phyloP scores from a whole-genome alignment of 1,140 invertebrate genomes.

The Polypedilum vanderplanki region DNA sequence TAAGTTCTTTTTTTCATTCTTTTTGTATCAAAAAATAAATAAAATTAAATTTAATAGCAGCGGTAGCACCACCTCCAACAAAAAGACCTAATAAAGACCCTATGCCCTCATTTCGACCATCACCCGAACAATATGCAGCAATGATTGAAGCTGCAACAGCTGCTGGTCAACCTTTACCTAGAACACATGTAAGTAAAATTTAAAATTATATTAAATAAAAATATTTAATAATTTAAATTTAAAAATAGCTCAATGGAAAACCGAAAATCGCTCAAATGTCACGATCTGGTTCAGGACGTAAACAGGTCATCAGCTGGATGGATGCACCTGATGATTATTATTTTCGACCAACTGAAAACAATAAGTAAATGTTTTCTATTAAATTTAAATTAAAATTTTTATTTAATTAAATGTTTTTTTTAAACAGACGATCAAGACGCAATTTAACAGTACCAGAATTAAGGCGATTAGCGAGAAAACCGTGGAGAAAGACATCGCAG shows the following conservation, averaged over 20 bases:
- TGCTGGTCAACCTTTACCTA: slow-evolving; percentile 54
- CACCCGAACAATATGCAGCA: slow-evolving; percentile 57
- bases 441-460: slow-evolving; percentile 72
- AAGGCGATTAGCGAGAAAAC: slow-evolving; percentile 80
- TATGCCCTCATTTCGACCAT: slow-evolving; percentile 57
- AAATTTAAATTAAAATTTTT: neutral
- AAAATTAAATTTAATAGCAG: slow-evolving; percentile 33
- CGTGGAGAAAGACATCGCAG: slow-evolving; percentile 64
- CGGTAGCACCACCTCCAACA: slow-evolving; percentile 50
- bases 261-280: slow-evolving; percentile 65
- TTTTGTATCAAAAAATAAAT: slow-evolving; percentile 26
- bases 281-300: slow-evolving; percentile 55
- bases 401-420: neutral
- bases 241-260: slow-evolving; percentile 56
- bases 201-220: neutral
- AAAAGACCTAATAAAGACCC: slow-evolving; percentile 64
- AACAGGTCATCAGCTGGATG: slow-evolving; percentile 95
- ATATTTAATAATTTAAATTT: slow-evolving; percentile 21
- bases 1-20: slow-evolving; percentile 46
- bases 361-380: slow-evolving; percentile 69
- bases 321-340: slow-evolving; percentile 96
- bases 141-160: slow-evolving; percentile 55
- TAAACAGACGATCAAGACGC: slow-evolving; percentile 70
- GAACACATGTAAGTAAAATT: slow-evolving; percentile 51
- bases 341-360: slow-evolving; percentile 81